These are phyloP conservation scores for Pardalotus punctatus DNA, from an alignment of 2,113 vertebrate genomes.

Conservation along the genomic window DNA sequence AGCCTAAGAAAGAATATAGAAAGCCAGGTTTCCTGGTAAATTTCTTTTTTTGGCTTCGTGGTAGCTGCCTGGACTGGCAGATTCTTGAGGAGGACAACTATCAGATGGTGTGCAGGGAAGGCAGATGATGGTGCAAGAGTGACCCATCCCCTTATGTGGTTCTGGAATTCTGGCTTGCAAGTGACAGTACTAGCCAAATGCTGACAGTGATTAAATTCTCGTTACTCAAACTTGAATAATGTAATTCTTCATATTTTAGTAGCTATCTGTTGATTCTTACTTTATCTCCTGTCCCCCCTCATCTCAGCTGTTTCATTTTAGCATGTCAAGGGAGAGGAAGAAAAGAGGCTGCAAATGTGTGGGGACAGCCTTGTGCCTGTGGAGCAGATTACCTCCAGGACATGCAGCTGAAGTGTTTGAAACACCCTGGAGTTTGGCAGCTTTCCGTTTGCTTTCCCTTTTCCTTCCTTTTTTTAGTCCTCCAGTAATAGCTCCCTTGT, in stretches of 20 bases:
- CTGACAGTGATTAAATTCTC: not conserved
- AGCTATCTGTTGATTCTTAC: not conserved
- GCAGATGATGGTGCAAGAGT: not conserved
- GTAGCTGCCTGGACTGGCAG: not conserved
- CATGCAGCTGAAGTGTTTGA: conserved; percentile 54
- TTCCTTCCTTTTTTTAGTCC: conserved; percentile 81
- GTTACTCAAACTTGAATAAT: not conserved
- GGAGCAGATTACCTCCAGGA: conserved; percentile 69
- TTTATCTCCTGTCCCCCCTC: not conserved
- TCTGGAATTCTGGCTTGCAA: not conserved
- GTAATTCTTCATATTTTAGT: not conserved
- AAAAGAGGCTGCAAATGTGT: not conserved
- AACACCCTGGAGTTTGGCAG: conserved; percentile 75
- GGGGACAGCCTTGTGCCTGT: conserved; percentile 39
- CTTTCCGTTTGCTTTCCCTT: conserved; percentile 82
- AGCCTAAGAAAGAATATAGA: accelerated
- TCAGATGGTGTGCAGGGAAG: not conserved
- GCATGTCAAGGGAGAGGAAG: not conserved
- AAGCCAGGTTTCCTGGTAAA: not conserved
- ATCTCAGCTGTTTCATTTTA: conserved; percentile 3
- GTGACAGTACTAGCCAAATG: not conserved
- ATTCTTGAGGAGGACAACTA: not conserved
- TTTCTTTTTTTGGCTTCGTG: not conserved
- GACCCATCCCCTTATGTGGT: not conserved
- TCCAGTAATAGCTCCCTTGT: conserved; percentile 85